Percentiles rank a stretch among this genome's conserved stretches.
Evolutionary conservation across 2,888 invertebrate species (phyloP).

Genomic region (Masnerella sp.): DNA sequence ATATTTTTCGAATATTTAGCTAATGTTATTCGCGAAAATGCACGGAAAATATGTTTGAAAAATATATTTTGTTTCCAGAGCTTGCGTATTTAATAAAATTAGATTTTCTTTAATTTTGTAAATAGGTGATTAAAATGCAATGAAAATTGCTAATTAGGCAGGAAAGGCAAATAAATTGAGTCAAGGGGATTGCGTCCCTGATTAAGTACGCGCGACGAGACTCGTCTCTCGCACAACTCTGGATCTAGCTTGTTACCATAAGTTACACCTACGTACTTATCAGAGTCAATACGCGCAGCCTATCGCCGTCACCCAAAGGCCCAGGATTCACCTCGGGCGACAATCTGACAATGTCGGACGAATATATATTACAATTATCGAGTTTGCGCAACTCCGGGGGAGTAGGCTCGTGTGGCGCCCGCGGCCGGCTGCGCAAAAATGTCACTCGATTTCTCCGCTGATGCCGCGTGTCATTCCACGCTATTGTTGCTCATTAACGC

Average conservation of each 20-base stretch:
- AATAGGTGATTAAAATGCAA: too few species aligned
- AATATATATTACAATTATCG: slow-evolving; percentile 63
- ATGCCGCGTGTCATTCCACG: slow-evolving; percentile 30
- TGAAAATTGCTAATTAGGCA: too few species aligned
- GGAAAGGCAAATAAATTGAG: too few species aligned
- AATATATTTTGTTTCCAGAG: too few species aligned
- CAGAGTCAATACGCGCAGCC: slow-evolving; percentile 58
- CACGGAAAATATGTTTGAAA: too few species aligned
- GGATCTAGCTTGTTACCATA: slow-evolving; percentile 63
- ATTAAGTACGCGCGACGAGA: slow-evolving; percentile 51
- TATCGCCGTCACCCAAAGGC: slow-evolving; percentile 47
- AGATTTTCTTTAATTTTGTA: too few species aligned
- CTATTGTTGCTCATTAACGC: slow-evolving; percentile 49
- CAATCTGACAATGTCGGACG: slow-evolving; percentile 54
- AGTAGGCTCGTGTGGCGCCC: slow-evolving; percentile 18
- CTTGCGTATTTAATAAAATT: too few species aligned
- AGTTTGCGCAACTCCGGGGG: slow-evolving; percentile 42
- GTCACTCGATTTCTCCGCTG: slow-evolving; percentile 43
- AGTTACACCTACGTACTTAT: slow-evolving; percentile 67
- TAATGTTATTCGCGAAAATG: too few species aligned
- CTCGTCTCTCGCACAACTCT: slow-evolving; percentile 52
- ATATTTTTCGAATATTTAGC: too few species aligned
- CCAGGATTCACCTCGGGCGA: slow-evolving; percentile 44
- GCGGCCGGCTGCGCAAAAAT: slow-evolving; percentile 39
- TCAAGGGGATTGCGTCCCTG: slow-evolving; percentile 51